A percentile compares a stretch with the other conserved stretches of the same genome.
Evolutionary conservation across 1,140 invertebrate species (phyloP).

Genomic region (Habropoda laboriosa): DNA sequence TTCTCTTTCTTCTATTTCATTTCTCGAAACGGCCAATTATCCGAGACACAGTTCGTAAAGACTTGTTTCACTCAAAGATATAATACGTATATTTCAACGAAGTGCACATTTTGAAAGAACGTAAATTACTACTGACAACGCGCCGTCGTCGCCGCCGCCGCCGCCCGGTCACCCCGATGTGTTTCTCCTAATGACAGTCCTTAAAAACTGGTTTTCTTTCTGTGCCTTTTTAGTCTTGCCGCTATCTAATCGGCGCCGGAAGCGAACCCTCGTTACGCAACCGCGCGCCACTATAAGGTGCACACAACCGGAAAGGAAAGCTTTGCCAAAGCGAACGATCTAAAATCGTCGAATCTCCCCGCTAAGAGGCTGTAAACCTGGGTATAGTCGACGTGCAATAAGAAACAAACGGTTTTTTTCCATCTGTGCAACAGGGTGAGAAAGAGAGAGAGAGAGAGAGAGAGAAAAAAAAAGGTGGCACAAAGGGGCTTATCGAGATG

Average conservation of each 20-base stretch:
- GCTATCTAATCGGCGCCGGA: constrained; percentile 55
- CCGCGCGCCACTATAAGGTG: neutral
- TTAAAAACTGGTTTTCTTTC: constrained; percentile 49
- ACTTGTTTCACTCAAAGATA: too few relatives aligned
- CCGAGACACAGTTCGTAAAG: neutral
- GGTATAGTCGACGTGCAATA: neutral
- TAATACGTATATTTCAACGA: neutral
- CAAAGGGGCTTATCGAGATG: too few relatives aligned
- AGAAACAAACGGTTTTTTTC: neutral
- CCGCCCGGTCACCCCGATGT: neutral
- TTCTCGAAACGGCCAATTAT: neutral
- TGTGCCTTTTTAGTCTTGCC: constrained; percentile 1
- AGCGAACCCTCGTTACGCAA: constrained; percentile 46
- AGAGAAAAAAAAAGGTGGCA: too few relatives aligned
- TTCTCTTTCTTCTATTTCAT: too few relatives aligned
- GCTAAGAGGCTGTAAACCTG: neutral
- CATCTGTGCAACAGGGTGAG: neutral
- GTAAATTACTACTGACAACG: constrained; percentile 25
- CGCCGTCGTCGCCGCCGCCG: too few relatives aligned
- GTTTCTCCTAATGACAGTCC: constrained; percentile 34
- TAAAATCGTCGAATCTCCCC: neutral
- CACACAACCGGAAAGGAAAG: constrained; percentile 16
- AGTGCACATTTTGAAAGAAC: neutral
- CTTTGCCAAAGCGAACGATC: neutral
- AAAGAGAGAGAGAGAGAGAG: neutral